Percentiles rank a stretch among this genome's conserved stretches.
Evolutionary conservation across 1,140 invertebrate genomes (phyloP).

Genomic region (Apis laboriosa): DNA sequence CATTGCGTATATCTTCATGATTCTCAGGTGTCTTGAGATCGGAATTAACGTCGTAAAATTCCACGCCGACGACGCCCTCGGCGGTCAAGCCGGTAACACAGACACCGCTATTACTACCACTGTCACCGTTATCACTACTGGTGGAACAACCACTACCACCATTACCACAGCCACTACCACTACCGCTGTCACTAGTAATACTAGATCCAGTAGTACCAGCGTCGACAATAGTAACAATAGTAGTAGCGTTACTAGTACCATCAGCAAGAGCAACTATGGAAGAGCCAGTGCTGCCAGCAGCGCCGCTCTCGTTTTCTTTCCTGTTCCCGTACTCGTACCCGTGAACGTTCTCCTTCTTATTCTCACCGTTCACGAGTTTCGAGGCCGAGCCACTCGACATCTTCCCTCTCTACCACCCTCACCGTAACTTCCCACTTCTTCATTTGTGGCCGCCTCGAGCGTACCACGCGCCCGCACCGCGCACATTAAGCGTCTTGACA

Average conservation of each 20-base stretch:
- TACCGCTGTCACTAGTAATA: conserved; percentile 2
- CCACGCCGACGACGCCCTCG: conserved; percentile 51
- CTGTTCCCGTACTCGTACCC: conserved; percentile 35
- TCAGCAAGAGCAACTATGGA: conserved; percentile 36
- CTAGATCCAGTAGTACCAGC: conserved; percentile 31
- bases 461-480: conserved; percentile 65
- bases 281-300: conserved; percentile 49
- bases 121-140: conserved; percentile 34
- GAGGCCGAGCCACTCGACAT: conserved; percentile 68
- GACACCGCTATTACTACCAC: conserved; percentile 35
- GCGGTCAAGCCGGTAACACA: conserved; percentile 53
- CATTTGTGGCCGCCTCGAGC: conserved; percentile 66
- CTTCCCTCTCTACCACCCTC: conserved; percentile 54
- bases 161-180: conserved; percentile 19
- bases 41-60: conserved; percentile 53
- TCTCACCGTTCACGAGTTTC: conserved; percentile 71
- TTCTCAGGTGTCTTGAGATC: conserved; percentile 23
- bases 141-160: background rate
- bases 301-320: conserved; percentile 57
- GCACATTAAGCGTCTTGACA: conserved; percentile 65
- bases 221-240: conserved; percentile 10
- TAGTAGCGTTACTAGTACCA: conserved; percentile 22
- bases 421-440: conserved; percentile 53
- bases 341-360: conserved; percentile 48
- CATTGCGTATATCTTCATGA: background rate